Evolutionary conservation across 1,140 invertebrate species (phyloP).

Genomic region (Maniola jurtina): DNA sequence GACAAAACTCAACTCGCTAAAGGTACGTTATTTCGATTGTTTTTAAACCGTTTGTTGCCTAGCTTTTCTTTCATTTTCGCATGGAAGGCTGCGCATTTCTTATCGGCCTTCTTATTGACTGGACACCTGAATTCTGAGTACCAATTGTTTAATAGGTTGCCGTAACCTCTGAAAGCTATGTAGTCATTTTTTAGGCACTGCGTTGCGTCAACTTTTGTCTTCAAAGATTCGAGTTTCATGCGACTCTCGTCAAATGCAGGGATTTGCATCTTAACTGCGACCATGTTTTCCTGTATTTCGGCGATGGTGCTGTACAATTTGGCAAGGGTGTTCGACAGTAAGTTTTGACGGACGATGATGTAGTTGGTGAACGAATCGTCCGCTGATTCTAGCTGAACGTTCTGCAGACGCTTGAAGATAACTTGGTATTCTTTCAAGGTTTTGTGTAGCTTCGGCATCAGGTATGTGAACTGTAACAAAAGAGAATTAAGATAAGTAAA

Average conservation of each 20-base stretch:
- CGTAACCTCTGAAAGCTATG: conserved; percentile 63
- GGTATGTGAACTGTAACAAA: conserved; percentile 70
- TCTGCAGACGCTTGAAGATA: conserved; percentile 55
- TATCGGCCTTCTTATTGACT: conserved; percentile 49
- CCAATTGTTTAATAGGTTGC: conserved; percentile 68
- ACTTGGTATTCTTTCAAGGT: conserved; percentile 56
- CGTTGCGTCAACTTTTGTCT: conserved; percentile 54
- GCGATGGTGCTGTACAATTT: conserved; percentile 54
- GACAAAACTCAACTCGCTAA: conserved; percentile 32
- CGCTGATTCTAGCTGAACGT: conserved; percentile 49
- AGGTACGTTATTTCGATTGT: conserved; percentile 36
- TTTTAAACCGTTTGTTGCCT: conserved; percentile 42
- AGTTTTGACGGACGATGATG: conserved; percentile 47
- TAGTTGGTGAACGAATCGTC: conserved; percentile 58
- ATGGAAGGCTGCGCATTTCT: conserved; percentile 46
- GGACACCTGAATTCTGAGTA: conserved; percentile 61
- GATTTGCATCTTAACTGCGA: conserved; percentile 44
- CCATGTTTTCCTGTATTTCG: conserved; percentile 61
- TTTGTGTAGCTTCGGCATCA: conserved; percentile 66
- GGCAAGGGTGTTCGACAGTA: conserved; percentile 47
- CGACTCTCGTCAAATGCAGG: conserved; percentile 43
- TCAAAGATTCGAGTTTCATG: conserved; percentile 46
- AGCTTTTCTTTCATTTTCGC: conserved; percentile 52
- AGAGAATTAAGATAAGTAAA: conserved; percentile 39
- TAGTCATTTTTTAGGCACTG: conserved; percentile 63